Percentiles rank a stretch among this genome's conserved stretches.
phyloP scores from a whole-genome alignment of 2,113 vertebrate species.

The Equus quagga region DNA sequence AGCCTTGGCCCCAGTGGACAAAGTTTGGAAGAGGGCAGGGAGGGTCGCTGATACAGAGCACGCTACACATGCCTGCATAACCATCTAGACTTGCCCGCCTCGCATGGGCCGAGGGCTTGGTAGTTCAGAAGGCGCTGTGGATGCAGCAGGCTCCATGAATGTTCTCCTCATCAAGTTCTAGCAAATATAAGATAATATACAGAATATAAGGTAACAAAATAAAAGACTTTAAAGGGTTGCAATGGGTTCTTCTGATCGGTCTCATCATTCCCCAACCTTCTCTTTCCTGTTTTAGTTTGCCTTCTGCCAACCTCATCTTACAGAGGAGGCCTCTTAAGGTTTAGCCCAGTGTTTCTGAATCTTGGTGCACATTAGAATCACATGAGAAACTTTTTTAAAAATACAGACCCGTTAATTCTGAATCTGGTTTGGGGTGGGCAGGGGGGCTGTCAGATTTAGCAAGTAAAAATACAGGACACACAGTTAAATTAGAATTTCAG shows the following conservation, averaged over 20 bases:
- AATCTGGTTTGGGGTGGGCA: not conserved
- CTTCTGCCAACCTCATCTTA: not conserved
- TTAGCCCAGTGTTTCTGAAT: not conserved
- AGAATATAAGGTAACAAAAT: not conserved
- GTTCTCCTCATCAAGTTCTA: not conserved
- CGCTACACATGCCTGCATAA: not conserved
- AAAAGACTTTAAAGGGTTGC: not conserved
- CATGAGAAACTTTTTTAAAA: not conserved
- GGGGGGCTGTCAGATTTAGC: not conserved
- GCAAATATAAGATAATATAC: not conserved
- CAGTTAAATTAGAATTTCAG: not conserved
- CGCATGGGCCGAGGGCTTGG: not conserved
- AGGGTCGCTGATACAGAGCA: not conserved
- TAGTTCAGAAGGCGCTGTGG: not conserved
- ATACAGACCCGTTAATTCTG: not conserved
- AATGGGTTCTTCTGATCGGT: not conserved
- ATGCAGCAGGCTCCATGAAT: not conserved
- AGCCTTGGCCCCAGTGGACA: not conserved
- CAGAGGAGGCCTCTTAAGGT: not conserved
- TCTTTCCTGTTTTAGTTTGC: not conserved
- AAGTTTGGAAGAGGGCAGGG: not conserved
- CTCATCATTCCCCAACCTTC: not conserved
- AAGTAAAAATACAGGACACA: slow-evolving; percentile 33
- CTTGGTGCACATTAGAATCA: not conserved
- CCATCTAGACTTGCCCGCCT: not conserved